Percentiles rank a stretch among this genome's conserved stretches.
phyloP scores from a whole-genome alignment of 30 jellyfish, hydroid and myxozoan species.

The Nemopilema nomurai region DNA sequence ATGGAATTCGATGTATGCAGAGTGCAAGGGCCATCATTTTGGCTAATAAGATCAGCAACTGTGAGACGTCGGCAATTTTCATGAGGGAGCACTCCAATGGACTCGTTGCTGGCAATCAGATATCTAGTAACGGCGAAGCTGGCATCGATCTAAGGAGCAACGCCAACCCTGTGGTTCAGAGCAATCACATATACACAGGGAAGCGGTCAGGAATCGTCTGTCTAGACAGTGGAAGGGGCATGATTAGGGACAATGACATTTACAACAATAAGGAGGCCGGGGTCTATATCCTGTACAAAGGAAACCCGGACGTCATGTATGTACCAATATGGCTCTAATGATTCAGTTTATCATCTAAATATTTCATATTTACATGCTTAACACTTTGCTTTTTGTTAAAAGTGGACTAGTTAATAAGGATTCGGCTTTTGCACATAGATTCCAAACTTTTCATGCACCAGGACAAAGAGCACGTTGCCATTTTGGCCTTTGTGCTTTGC shows the following conservation, averaged over 20 bases:
- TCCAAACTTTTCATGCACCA: too few relatives aligned
- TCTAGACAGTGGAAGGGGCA: conserved; percentile 81
- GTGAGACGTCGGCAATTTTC: conserved; percentile 84
- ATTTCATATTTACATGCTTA: too few relatives aligned
- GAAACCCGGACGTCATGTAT: conserved; percentile 82
- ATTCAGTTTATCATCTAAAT: too few relatives aligned
- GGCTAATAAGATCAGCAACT: conserved; percentile 66
- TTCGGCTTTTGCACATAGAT: too few relatives aligned
- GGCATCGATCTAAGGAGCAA: conserved; percentile 83
- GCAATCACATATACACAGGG: conserved; percentile 81
- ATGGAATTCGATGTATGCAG: conserved; percentile 83
- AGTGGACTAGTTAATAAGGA: too few relatives aligned
- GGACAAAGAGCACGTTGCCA: too few relatives aligned
- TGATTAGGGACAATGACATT: conserved; percentile 77
- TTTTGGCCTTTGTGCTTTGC: too few relatives aligned
- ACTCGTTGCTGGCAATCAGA: conserved; percentile 78
- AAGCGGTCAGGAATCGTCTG: conserved; percentile 89
- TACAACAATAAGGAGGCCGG: conserved; percentile 90
- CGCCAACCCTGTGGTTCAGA: conserved; percentile 77
- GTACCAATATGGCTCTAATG: conserved; percentile 30
- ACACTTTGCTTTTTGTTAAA: too few relatives aligned
- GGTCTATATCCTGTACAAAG: conserved; percentile 77
- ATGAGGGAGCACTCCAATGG: conserved; percentile 85
- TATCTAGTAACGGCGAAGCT: conserved; percentile 70
- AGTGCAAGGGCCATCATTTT: conserved; percentile 61